Conservation (phyloP, 2,113 vertebrate genomes). For the Nestor notabilis region DNA sequence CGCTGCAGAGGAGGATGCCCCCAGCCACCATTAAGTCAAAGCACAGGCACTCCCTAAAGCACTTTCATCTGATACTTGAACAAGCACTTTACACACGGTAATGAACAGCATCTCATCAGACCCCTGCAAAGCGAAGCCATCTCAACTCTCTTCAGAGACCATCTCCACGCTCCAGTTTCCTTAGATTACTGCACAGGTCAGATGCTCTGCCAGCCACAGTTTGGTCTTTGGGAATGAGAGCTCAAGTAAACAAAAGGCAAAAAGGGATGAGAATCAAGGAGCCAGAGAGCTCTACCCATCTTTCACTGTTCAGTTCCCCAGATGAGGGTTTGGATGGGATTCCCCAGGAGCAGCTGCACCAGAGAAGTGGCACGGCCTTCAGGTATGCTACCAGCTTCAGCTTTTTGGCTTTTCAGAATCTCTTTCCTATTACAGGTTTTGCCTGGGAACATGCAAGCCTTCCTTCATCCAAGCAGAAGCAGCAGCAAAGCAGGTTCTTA, state of each 20-base stretch:
- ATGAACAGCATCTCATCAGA: neutral
- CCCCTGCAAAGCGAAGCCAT: neutral
- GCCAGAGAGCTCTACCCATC: neutral
- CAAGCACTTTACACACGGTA: neutral
- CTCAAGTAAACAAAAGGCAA: neutral
- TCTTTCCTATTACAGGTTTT: neutral
- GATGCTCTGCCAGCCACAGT: neutral
- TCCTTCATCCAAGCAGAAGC: neutral
- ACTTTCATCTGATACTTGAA: neutral
- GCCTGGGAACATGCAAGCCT: neutral
- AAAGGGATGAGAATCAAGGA: neutral
- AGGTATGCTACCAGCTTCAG: neutral
- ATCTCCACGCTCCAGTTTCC: fast-evolving
- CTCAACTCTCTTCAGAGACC: neutral
- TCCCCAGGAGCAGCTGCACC: neutral
- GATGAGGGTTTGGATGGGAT: neutral
- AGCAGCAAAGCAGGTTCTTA: neutral
- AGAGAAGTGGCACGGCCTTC: neutral
- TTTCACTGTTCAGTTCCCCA: neutral
- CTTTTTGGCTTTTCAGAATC: neutral
- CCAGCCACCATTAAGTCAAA: neutral
- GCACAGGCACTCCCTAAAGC: neutral
- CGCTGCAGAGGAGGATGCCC: neutral
- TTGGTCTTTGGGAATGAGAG: neutral
- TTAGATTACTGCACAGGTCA: neutral